Base-by-base conservation (phyloP, 2,888 invertebrate genomes). In the Netelia virgata region DNA sequence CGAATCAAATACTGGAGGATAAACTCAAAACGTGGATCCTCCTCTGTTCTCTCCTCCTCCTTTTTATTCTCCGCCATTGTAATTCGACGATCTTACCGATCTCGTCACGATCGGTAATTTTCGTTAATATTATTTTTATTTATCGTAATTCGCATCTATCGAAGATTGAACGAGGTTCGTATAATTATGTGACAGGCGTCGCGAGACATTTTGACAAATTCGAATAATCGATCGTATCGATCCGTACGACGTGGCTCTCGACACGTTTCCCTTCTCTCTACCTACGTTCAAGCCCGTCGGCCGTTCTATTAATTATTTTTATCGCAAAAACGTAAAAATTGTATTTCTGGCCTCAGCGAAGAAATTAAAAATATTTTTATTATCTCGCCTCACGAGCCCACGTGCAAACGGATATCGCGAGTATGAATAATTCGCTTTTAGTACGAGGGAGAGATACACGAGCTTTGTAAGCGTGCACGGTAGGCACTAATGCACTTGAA, bases 1-100 rank as follows among this genome's bases (percentile, higher is more conserved):
- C 96, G 96, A 28, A 96, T 93, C 55, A 97, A 94, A 92, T 96
- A 98, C 91, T 96, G 96, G 75, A 96, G 95, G 77, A 99, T 95
- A 93, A 97, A 98, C 88, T 97, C 97, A 83, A 98, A 94, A 28
- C 98, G 95, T 72, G 94, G 94, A 94, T 98, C 98, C 69, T 95
- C 94, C 1, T 95, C 95, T 18, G 90, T 91, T 91, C 91, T 92
- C n/a, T 93, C 93, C 0, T 92, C 91, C 5, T 92, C 91, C 80
- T 92, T 93, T 83, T 94, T 93, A 23, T 92, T 6, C 6, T 36
- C 92, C 16, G 86, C 88, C 90, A 92, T 92, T 81, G 9, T 20
- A 9, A 14, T 47, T 57, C 9, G 16, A 18, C 18, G 16, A 18
- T 57, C 20, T 57, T 57, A 18, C 10, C 20, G 57, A 14, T 47